Evolutionary conservation across 2,797 vertebrate genomes (phyloP).

Genomic region (Scarus forsteni): DNA sequence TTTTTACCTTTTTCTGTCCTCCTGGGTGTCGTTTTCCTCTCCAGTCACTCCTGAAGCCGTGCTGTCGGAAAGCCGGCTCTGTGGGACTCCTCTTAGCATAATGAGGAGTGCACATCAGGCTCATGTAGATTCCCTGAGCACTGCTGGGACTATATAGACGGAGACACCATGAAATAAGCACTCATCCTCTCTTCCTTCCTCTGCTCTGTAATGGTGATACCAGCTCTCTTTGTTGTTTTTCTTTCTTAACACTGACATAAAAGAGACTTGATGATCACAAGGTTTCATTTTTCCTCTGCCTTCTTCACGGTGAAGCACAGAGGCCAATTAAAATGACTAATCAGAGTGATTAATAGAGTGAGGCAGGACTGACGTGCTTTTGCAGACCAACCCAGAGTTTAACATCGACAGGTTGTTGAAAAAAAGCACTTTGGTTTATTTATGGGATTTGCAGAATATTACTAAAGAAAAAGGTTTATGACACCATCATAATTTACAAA

Average conservation of each 20-base stretch:
- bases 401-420: too few relatives aligned
- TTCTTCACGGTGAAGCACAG: conserved; percentile 20
- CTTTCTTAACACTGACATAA: conserved; percentile 33
- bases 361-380: too few relatives aligned
- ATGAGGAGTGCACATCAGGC: conserved; percentile 58
- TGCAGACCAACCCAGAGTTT: too few relatives aligned
- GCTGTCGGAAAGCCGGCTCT: conserved; percentile 26
- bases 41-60: conserved; percentile 1
- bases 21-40: conserved; percentile 28
- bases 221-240: conserved; percentile 34
- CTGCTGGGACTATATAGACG: conserved; percentile 28
- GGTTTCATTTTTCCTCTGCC: conserved; percentile 33
- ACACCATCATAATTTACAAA: too few relatives aligned
- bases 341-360: conserved; percentile 26
- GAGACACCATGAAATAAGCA: conserved; percentile 54
- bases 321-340: conserved; percentile 56
- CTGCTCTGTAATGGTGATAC: conserved; percentile 25
- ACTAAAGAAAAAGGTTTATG: too few relatives aligned
- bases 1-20: conserved; percentile 4
- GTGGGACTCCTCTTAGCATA: conserved; percentile 56
- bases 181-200: conserved; percentile 22
- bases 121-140: conserved; percentile 42
- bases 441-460: too few relatives aligned
- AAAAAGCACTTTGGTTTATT: too few relatives aligned
- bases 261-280: conserved; percentile 60